phyloP scores from a whole-genome alignment of 35 echinoderm and acorn worm genomes.

The Heliocidaris tuberculata region DNA sequence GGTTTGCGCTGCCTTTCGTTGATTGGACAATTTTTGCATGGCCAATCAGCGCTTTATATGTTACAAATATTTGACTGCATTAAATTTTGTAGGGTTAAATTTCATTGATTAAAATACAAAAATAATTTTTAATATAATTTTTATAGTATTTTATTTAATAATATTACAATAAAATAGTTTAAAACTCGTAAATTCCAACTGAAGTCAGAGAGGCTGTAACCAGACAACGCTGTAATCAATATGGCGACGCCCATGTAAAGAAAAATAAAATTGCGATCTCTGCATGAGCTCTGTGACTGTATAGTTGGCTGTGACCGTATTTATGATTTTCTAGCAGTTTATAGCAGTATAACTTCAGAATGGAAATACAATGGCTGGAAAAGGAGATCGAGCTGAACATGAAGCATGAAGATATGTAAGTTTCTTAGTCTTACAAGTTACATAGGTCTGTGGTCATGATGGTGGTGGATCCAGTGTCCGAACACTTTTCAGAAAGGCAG shows the following conservation, averaged over 20 bases:
- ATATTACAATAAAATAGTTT: not conserved
- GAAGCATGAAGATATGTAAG: constrained; percentile 68
- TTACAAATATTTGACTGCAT: not conserved
- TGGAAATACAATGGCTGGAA: constrained; percentile 48
- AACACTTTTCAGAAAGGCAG: too few species aligned
- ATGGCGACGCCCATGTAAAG: not conserved
- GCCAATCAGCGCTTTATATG: not conserved
- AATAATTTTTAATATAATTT: not conserved
- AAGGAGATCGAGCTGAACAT: constrained; percentile 59
- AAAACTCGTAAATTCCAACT: not conserved
- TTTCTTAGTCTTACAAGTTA: too few species aligned
- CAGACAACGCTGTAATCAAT: constrained; percentile 8
- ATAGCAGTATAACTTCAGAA: not conserved
- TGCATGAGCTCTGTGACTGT: too few species aligned
- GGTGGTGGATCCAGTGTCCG: too few species aligned
- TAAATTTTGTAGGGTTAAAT: not conserved
- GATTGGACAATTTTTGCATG: not conserved
- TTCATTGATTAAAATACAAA: not conserved
- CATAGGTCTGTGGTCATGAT: too few species aligned
- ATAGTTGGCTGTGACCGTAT: too few species aligned
- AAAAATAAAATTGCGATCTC: too few species aligned
- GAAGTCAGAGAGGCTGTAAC: too few species aligned
- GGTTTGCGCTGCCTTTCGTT: not conserved
- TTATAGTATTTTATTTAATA: not conserved
- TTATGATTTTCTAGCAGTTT: too few species aligned